A percentile compares a stretch with the other conserved stretches of the same genome.
phyloP scores from a whole-genome alignment of 1,140 invertebrate species.

The Microplitis mediator region DNA sequence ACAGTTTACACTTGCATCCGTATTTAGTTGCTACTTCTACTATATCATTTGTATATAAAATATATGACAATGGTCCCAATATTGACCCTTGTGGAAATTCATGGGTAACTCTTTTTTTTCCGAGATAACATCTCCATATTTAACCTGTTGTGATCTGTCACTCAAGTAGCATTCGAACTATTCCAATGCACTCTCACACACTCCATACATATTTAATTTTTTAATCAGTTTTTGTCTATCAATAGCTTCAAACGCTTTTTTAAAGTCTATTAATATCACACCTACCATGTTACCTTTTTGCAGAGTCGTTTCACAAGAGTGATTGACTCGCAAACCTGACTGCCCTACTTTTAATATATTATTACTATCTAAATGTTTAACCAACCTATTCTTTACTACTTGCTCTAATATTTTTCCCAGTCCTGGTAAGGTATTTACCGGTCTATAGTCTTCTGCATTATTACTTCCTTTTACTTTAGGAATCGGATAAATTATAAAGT shows the following conservation, averaged over 20 bases:
- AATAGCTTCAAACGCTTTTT: conserved; percentile 30
- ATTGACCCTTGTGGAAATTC: conserved; percentile 22
- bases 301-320: conserved; percentile 29
- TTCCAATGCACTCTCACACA: conserved; percentile 2
- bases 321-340: conserved; percentile 31
- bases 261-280: conserved; percentile 25
- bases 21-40: not conserved
- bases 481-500: conserved; percentile 33
- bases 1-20: conserved; percentile 12
- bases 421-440: conserved; percentile 33
- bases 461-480: conserved; percentile 32
- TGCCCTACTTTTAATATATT: conserved; percentile 26
- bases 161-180: conserved; percentile 24
- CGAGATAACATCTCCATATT: not conserved
- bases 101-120: not conserved
- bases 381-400: conserved; percentile 32
- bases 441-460: conserved; percentile 33
- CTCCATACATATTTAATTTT: conserved; percentile 23
- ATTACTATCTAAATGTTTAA: conserved; percentile 24
- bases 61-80: conserved; percentile 17
- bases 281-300: conserved; percentile 10
- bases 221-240: conserved; percentile 16
- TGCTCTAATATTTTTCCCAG: conserved; percentile 38
- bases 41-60: conserved; percentile 18
- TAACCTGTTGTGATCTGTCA: not conserved